Evolutionary conservation across 2,113 vertebrate species (phyloP).

Genomic region (Mirounga angustirostris): DNA sequence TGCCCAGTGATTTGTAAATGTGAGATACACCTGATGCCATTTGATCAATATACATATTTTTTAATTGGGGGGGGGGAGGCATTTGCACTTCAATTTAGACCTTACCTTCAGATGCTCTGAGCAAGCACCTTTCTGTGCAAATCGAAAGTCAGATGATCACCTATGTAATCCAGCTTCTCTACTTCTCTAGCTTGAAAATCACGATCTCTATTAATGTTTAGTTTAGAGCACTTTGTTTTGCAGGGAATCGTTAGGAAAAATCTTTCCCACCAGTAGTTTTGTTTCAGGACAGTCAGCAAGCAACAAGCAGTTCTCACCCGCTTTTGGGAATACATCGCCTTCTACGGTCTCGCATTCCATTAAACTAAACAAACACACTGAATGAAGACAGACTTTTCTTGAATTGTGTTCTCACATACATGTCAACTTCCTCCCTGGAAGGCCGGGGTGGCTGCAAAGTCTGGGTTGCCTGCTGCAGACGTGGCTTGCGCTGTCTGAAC

Average conservation of each 20-base stretch:
- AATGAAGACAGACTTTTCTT: constrained; percentile 52
- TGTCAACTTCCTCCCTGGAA: neutral
- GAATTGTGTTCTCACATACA: neutral
- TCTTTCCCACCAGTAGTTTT: neutral
- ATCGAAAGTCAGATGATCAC: neutral
- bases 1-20: neutral
- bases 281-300: constrained; percentile 41
- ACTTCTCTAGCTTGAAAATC: neutral
- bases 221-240: neutral
- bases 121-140: neutral
- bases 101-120: neutral
- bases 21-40: neutral
- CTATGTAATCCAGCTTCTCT: neutral
- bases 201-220: neutral
- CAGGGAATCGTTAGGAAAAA: constrained; percentile 40
- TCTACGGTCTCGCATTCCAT: constrained; percentile 55
- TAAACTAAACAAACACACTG: constrained; percentile 58
- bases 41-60: neutral
- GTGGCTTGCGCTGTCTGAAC: neutral
- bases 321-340: constrained; percentile 9
- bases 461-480: neutral
- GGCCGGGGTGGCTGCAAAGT: neutral
- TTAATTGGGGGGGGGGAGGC: neutral
- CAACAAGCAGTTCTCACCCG: constrained; percentile 43
- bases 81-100: neutral